Percentiles rank a stretch among this genome's conserved stretches.
These are phyloP conservation scores for Enteromius afrohamiltoni DNA, from an alignment of 2,797 vertebrate species.

Conservation along the genomic window DNA sequence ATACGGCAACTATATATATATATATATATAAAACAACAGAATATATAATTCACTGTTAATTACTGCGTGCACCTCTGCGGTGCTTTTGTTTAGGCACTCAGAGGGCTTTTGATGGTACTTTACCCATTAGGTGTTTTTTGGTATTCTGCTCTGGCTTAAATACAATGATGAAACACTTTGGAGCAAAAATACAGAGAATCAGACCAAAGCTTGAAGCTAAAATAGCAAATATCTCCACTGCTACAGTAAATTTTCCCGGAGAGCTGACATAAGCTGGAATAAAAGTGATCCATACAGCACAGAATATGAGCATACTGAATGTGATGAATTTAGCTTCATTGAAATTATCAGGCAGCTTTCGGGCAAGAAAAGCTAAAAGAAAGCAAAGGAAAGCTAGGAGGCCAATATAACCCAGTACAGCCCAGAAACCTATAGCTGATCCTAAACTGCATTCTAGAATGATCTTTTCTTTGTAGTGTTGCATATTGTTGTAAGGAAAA, in stretches of 20 bases:
- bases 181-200: constrained; percentile 63
- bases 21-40: no score
- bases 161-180: constrained; percentile 66
- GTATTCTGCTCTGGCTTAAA: constrained; percentile 65
- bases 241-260: constrained; percentile 2
- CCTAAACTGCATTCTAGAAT: constrained; percentile 62
- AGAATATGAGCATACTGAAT: neutral
- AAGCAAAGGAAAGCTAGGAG: constrained; percentile 61
- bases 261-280: neutral
- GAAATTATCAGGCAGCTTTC: constrained; percentile 61
- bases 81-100: no score
- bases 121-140: constrained; percentile 64
- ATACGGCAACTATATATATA: no score
- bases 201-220: constrained; percentile 64
- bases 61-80: no score
- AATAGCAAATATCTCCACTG: constrained; percentile 42
- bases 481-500: constrained; percentile 55
- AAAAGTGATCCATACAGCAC: constrained; percentile 9
- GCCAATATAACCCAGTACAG: constrained; percentile 65
- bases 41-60: no score
- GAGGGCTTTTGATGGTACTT: no score
- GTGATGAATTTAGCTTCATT: constrained; percentile 18
- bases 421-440: constrained; percentile 58
- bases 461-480: constrained; percentile 58
- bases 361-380: constrained; percentile 46